Evolutionary conservation across 2,888 invertebrate genomes (phyloP), one percentile per base, ranked within the genome.

Genomic region (Notodromas monacha): DNA sequence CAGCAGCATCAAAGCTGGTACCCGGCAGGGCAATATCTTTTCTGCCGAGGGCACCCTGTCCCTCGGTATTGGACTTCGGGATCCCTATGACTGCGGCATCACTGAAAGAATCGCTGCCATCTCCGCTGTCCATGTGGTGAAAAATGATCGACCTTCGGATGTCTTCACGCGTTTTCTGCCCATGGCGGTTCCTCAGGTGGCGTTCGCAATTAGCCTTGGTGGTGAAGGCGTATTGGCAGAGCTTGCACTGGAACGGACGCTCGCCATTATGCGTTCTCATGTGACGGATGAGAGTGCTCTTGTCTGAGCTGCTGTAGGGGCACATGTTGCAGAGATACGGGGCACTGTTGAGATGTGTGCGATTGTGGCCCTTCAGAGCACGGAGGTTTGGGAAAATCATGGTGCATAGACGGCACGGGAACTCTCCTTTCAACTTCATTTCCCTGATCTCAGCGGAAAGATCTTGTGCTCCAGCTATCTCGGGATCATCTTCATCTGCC

Each of bases 151-250:
- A 63, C 37, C 66, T 65, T 45, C 79, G 76, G 0, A 84, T 70
- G 40, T 84, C 79, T 39, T 79, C 74, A 32, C 77, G 60, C 2
- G 69, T 67, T 2, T 65, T 61, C 48, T 76, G 76, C 1, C 68
- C 66, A 43, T 86, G 86, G 14, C 79, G 62, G 47, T 86, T 86
- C 37, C 81, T 59, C 40, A 86, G 58, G 48, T 89, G 86, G 4
- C 86, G 58, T 51, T 89, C 86, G 47, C 89, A 89, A 46, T 89
- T 86, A 2, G 86, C 84, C 53, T 86, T 84, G 1, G 86, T 86
- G 14, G 86, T 86, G 49, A 89, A 89, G 3, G 84, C 81, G 44
- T 77, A 84, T 43, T 76, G 76, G 49, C 89, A 89, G n/a, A 84
- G 60, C 1, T 69, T 65, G 45, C 86, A 89, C 47, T 81, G 77